Evolutionary conservation across 2,888 invertebrate species (phyloP), one percentile per base, ranked within the genome.

Genomic region (Eustalomyia histrio): DNA sequence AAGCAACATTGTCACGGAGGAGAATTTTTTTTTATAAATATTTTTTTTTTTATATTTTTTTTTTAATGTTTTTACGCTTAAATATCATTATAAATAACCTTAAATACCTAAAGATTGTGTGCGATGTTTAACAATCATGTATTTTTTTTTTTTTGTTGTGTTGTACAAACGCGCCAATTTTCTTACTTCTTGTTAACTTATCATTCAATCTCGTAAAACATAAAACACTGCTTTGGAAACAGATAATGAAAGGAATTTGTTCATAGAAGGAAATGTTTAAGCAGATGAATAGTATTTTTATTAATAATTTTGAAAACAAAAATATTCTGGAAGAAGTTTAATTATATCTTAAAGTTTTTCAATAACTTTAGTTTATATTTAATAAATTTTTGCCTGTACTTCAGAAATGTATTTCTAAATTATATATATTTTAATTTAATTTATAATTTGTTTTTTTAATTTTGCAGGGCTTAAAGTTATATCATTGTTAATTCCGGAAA

Each of bases 151-250:
- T 17, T 55, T 57, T 21, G 60, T 58, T 55, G 63, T 58, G 58
- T 73, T 80, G 76, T 81, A 57, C 61, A 69, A 76, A 74, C 78
- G 78, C 81, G 78, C 74, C 81, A 81, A 78, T 78, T 76, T 81
- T 78, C 69, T 78, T 81, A 74, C 78, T 81, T 81, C 74, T 81
- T 81, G 81, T 81, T 81, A 81, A 81, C 81, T 81, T 81, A 81
- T 81, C 81, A 78, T 74, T 74, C 81, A 81, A 29, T 81, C 78
- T 81, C 74, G 74, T 74, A 57, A 39, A 61, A 65, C 78, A 81
- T 47, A 69, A 69, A 74, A 74, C 21, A 80, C 52, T 53, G 50
- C 2, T 50, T 61, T 71, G 67, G 60, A 65, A 61, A 50, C 21
- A 63, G 8, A 63, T 5, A 21, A 7, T 47, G n/a, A 6, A 47